These are phyloP conservation scores for Thyatira batis DNA, from an alignment of 2,888 invertebrate species.

Conservation along the genomic window DNA sequence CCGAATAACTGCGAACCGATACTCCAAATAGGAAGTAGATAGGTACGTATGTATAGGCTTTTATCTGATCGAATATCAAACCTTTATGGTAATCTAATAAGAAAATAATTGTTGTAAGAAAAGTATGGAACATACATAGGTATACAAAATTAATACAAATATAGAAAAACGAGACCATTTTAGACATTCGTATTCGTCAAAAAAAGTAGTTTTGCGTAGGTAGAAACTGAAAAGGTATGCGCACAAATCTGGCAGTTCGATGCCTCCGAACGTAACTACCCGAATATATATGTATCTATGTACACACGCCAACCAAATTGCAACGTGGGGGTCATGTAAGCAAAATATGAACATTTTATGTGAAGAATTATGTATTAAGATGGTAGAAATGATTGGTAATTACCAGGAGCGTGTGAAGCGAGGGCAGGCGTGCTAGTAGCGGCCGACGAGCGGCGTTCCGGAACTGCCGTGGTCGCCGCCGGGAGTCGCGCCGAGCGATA, in stretches of 20 bases:
- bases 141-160: slow-evolving; percentile 14
- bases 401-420: slow-evolving; percentile 40
- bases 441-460: slow-evolving; percentile 50
- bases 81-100: neutral
- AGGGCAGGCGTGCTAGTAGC: slow-evolving; percentile 37
- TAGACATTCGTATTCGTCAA: slow-evolving; percentile 21
- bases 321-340: neutral
- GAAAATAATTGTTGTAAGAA: neutral
- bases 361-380: slow-evolving; percentile 16
- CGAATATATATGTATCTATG: slow-evolving; percentile 1
- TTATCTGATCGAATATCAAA: neutral
- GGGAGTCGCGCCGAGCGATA: slow-evolving; percentile 50
- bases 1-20: neutral
- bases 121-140: neutral
- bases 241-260: slow-evolving; percentile 41
- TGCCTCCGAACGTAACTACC: slow-evolving; percentile 11
- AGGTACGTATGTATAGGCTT: no score
- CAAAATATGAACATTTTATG: slow-evolving; percentile 16
- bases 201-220: slow-evolving; percentile 56
- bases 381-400: slow-evolving; percentile 39
- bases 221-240: slow-evolving; percentile 52
- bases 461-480: slow-evolving; percentile 65
- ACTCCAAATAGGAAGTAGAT: neutral
- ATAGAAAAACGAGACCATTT: slow-evolving; percentile 27
- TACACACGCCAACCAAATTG: neutral